Evolutionary conservation across 2,888 invertebrate genomes (phyloP).

Genomic region (Drosophila tanythrix): DNA sequence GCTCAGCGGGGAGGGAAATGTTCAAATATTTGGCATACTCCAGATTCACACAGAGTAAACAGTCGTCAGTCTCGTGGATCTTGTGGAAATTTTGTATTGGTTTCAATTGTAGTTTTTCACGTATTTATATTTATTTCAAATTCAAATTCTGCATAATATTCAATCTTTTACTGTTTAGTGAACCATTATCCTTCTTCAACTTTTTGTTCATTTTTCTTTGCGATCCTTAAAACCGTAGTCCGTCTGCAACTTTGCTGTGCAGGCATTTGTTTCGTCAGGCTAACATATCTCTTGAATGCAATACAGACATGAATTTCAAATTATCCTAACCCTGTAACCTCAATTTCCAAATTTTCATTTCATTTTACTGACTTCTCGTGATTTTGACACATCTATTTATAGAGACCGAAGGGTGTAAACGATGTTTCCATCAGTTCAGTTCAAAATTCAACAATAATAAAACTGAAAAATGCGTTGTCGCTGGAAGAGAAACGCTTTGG

Average conservation of each 20-base stretch:
- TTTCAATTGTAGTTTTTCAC: background rate
- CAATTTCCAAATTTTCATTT: conserved; percentile 3
- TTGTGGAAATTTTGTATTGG: conserved; percentile 27
- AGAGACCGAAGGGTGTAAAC: conserved; percentile 12
- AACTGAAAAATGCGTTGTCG: conserved; percentile 35
- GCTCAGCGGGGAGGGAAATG: conserved; percentile 16
- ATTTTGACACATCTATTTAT: conserved; percentile 35
- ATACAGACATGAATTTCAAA: background rate
- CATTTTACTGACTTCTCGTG: background rate
- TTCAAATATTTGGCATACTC: conserved; percentile 38
- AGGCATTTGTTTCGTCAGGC: background rate
- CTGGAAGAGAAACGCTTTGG: conserved; percentile 33
- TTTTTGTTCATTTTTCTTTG: background rate
- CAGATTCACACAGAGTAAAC: background rate
- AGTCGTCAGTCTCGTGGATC: background rate
- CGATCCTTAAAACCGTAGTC: background rate
- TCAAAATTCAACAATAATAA: conserved; percentile 45
- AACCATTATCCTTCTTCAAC: background rate
- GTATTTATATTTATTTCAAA: background rate
- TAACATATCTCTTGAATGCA: background rate
- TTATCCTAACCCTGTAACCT: conserved; percentile 2
- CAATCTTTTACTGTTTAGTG: background rate
- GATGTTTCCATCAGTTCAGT: conserved; percentile 24
- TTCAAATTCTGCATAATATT: background rate
- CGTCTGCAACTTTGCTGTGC: background rate